Evolutionary conservation across 2,888 invertebrate species (phyloP), one percentile per base, ranked within the genome.

Genomic region (Allacma fusca): DNA sequence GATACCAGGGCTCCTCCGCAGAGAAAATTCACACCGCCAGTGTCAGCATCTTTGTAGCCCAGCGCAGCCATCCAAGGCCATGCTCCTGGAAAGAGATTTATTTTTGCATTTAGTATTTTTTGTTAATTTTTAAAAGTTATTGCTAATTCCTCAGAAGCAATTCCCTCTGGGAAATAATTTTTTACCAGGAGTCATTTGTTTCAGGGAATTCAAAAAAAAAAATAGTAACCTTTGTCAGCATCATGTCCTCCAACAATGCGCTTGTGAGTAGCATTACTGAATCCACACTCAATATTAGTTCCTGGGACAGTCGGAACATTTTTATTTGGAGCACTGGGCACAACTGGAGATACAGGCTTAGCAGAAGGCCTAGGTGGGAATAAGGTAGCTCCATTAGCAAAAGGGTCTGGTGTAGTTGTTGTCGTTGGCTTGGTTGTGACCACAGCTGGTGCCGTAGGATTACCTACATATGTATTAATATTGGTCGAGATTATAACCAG

Each of bases 41-140:
- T 76, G 2, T 75, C 77, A 13, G 67, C 26, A 29, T 88, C 87
- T 80, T 87, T 88, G 85, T 93, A 94, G 0, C 94, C 94, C 50
- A 94, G 87, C 1, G 91, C 89, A 0, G 91, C 91, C 83, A 93
- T 90, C 94, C 94, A 95, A 0, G 94, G 94, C 90, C 93, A 94
- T 72, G 91, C 91, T 24, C 92, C 93, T 92, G 79, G 21, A 62
- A 34, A n/a, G 7, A 40, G 7, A 40, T 40, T 40, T 40, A 9
- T 40, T 40, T 9, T 9, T 9, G 13, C 13, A 40, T 40, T 13
- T 13, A 40, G 13, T 40, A 9, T 40, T 5, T 40, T 13, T 9
- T 13, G 13, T 9, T 40, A 40, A 40, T 40, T 40, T 40, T 40
- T 5, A 40, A 40, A 40, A 40, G n/a, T n/a, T n/a, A n/a, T n/a